These are phyloP conservation scores for Pinna nobilis DNA, from an alignment of 1,140 invertebrate species.

Conservation along the genomic window DNA sequence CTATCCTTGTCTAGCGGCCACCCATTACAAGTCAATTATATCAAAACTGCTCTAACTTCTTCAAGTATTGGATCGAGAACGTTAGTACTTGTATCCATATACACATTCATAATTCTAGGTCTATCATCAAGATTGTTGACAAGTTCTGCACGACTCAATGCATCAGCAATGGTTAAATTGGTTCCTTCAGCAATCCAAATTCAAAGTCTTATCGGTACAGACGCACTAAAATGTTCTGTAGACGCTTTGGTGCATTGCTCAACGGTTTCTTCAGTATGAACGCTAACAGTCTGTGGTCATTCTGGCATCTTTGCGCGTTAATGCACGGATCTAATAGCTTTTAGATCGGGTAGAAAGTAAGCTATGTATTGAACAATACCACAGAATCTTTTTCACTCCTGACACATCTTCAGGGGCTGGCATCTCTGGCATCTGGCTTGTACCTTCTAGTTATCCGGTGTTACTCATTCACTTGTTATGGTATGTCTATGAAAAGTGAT, in stretches of 20 bases:
- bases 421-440: conserved; percentile 54
- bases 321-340: background rate
- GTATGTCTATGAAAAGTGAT: conserved; percentile 61
- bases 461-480: conserved; percentile 47
- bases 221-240: conserved; percentile 47
- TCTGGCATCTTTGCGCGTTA: conserved; percentile 45
- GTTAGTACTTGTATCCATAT: background rate
- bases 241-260: conserved; percentile 15
- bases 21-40: conserved; percentile 14
- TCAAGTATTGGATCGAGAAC: conserved; percentile 34
- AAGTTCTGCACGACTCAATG: conserved; percentile 13
- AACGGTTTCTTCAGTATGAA: conserved; percentile 70
- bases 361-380: conserved; percentile 46
- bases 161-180: conserved; percentile 16
- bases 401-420: conserved; percentile 50
- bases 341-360: conserved; percentile 37
- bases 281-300: conserved; percentile 71
- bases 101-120: background rate
- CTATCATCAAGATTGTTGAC: background rate
- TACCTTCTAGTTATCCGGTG: conserved; percentile 57
- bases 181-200: conserved; percentile 17
- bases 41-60: conserved; percentile 24
- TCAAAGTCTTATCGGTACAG: conserved; percentile 40
- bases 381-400: conserved; percentile 55
- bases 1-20: conserved; percentile 34